Percentiles rank a stretch among this genome's conserved stretches.
These are phyloP conservation scores for Agelastica alni DNA, from an alignment of 2,888 invertebrate species.

Conservation along the genomic window DNA sequence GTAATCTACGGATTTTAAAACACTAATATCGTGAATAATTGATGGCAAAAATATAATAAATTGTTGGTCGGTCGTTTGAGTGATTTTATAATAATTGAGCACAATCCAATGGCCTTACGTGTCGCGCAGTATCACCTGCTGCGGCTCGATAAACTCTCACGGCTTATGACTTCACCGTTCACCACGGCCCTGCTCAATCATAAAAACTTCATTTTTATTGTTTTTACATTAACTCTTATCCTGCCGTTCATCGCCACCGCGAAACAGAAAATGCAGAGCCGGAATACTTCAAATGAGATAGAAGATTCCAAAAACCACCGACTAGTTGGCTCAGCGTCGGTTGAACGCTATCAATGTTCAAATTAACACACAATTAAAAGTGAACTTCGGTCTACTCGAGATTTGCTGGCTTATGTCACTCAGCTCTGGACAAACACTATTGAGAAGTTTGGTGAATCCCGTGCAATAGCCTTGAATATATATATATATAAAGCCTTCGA, in stretches of 20 bases:
- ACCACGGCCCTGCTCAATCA: constrained; percentile 34
- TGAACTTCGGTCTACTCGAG: too few species aligned
- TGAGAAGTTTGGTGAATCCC: too few species aligned
- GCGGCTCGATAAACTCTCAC: constrained; percentile 54
- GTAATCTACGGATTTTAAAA: background rate
- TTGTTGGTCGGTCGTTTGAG: constrained; percentile 36
- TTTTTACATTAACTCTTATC: constrained; percentile 27
- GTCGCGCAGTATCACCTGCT: constrained; percentile 51
- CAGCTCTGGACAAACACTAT: too few species aligned
- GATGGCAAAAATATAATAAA: background rate
- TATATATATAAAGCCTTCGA: too few species aligned
- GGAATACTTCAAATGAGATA: too few species aligned
- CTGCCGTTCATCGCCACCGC: constrained; percentile 16
- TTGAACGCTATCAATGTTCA: too few species aligned
- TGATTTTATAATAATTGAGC: constrained; percentile 46
- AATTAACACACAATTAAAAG: too few species aligned
- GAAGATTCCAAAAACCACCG: too few species aligned
- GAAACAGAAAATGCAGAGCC: too few species aligned
- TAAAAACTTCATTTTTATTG: constrained; percentile 32
- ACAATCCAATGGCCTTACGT: constrained; percentile 45
- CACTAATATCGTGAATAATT: background rate
- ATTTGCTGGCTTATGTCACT: too few species aligned
- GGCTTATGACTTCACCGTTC: constrained; percentile 51
- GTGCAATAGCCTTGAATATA: too few species aligned
- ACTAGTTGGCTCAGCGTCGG: too few species aligned